These are phyloP conservation scores for Notechis scutatus DNA, from an alignment of 2,113 vertebrate genomes.

Conservation along the genomic window DNA sequence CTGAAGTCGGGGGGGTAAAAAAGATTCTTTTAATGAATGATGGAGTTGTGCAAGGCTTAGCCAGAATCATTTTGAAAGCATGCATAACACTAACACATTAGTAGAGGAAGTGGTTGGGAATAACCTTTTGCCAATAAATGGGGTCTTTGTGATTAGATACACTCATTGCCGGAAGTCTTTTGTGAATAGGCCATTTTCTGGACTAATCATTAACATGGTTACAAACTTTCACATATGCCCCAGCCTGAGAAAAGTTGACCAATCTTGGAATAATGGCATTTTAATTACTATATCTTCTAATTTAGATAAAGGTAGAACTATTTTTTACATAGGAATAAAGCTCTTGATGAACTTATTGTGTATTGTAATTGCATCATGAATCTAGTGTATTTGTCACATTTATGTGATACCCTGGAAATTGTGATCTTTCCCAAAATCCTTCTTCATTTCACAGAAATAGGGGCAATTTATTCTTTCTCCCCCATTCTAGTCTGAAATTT, in stretches of 20 bases:
- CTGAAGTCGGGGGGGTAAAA: background rate
- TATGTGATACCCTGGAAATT: background rate
- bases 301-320: background rate
- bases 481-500: background rate
- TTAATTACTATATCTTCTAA: background rate
- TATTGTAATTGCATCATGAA: background rate
- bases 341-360: background rate
- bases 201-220: background rate
- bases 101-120: background rate
- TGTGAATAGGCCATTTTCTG: background rate
- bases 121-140: background rate
- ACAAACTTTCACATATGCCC: background rate
- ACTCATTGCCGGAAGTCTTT: background rate
- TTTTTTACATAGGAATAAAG: background rate
- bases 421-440: background rate
- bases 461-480: background rate
- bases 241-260: background rate
- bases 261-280: background rate
- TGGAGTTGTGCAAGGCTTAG: background rate
- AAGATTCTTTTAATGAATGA: background rate
- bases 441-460: background rate
- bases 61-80: background rate
- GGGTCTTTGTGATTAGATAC: background rate
- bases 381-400: background rate
- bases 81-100: background rate